Conservation (phyloP, 2,113 vertebrate genomes). For the Apistogramma diplotaenia region DNA sequence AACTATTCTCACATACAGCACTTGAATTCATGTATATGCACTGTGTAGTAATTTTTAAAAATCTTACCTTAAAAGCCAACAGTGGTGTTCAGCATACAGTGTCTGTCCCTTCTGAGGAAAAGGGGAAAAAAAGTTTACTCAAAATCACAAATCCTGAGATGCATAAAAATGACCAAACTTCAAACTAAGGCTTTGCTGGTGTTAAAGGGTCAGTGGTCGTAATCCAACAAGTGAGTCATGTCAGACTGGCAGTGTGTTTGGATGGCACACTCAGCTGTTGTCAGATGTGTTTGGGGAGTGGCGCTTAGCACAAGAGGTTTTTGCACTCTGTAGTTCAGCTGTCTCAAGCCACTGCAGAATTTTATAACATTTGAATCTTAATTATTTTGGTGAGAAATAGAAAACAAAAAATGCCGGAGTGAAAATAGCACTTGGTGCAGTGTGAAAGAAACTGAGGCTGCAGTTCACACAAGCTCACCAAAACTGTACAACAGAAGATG, state of each 20-base stretch:
- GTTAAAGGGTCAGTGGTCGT: constrained; percentile 9
- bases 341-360: not conserved
- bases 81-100: not conserved
- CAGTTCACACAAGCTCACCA: too few species aligned
- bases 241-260: not conserved
- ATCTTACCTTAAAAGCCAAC: constrained; percentile 38
- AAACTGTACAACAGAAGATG: too few species aligned
- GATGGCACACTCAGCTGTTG: not conserved
- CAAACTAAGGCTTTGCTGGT: constrained; percentile 26
- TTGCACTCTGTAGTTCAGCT: not conserved
- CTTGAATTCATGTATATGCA: too few species aligned
- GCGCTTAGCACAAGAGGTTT: not conserved
- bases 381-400: too few species aligned
- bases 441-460: too few species aligned
- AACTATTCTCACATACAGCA: too few species aligned
- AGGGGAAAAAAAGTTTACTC: accelerated
- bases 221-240: constrained; percentile 8
- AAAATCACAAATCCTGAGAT: not conserved
- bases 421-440: too few species aligned
- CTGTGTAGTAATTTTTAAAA: too few species aligned
- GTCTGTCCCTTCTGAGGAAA: not conserved
- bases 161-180: not conserved
- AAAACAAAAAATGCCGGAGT: too few species aligned
- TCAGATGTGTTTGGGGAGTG: constrained; percentile 4
- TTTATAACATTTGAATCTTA: not conserved